Base-by-base conservation (phyloP, 2,113 vertebrate genomes). In the Stictonetta naevosa region DNA sequence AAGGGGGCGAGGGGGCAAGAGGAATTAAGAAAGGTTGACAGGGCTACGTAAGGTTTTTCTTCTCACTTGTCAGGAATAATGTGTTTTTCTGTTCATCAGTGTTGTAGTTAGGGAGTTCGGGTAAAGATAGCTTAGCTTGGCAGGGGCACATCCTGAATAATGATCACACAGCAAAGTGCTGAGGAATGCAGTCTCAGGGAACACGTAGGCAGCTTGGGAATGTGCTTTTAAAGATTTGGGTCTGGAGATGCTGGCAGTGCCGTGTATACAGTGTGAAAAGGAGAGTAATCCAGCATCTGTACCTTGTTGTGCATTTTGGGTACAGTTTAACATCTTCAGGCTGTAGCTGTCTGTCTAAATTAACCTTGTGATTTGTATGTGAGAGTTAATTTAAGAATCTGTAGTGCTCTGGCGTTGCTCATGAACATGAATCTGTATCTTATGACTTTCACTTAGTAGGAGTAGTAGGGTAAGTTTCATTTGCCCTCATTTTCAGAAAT, bases 401-500 rank as follows among this genome's bases (percentile, higher is more conserved):
- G 6, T 17, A 33, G 21, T 82, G 14, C 59, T 77, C 40, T 89
- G 71, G 4, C 64, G 8, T 33, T 81, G 56, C 42, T 91, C 17
- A 4, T 36, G 34, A 42, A n/a, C 13, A 8, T 75, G 9, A 62
- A 52, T 69, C 74, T 19, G 52, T n/a, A 8, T 87, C 16, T 38
- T 73, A 9, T 14, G 8, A 48, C 42, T 78, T 34, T 11, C 69
- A 38, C 28, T 11, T 83, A 53, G n/a, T 59, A 38, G 23, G 53
- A 36, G 20, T 55, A 64, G 42, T 16, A 40, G 60, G 60, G 34
- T 33, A 73, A 80, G 31, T 77, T 33, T 88, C 25, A 19, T 42
- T 90, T 92, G 11, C 22, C 26, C 28, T 93, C 29, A 34, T 56
- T 94, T 94, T 93, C 74, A 75, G 66, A 67, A 67, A 29, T 5